Percentiles rank a stretch among this genome's conserved stretches.
phyloP scores from a whole-genome alignment of 2,888 invertebrate species.

The Cheilosia variabilis region DNA sequence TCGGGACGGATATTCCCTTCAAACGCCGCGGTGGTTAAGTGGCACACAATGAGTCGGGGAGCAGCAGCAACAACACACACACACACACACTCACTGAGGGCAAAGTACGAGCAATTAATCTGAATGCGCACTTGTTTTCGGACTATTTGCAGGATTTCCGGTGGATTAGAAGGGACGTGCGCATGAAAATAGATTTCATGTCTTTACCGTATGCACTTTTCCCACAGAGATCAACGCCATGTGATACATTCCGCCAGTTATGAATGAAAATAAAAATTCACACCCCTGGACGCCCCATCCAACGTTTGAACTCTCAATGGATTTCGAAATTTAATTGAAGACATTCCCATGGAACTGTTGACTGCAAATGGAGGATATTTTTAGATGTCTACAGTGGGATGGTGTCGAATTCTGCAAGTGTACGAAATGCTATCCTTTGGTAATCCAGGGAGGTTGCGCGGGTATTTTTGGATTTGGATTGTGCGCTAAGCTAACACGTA shows the following conservation, averaged over 20 bases:
- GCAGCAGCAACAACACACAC: neutral
- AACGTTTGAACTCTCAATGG: conserved; percentile 24
- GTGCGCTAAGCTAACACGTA: neutral
- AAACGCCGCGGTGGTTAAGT: conserved; percentile 59
- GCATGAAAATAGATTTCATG: conserved; percentile 55
- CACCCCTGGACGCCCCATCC: neutral
- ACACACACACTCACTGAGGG: conserved; percentile 10
- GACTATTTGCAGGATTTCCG: conserved; percentile 72
- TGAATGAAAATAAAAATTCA: conserved; percentile 49
- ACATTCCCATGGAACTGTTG: conserved; percentile 61
- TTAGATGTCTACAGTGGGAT: conserved; percentile 39
- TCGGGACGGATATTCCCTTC: conserved; percentile 47
- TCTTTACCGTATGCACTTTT: conserved; percentile 30
- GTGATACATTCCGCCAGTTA: conserved; percentile 40
- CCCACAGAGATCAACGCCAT: conserved; percentile 66
- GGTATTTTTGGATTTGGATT: conserved; percentile 30
- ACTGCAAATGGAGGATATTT: conserved; percentile 44
- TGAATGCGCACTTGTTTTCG: conserved; percentile 63
- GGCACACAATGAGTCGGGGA: conserved; percentile 23
- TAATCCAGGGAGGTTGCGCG: conserved; percentile 18
- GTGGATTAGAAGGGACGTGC: conserved; percentile 55
- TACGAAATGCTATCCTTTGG: conserved; percentile 16
- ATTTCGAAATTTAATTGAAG: conserved; percentile 64
- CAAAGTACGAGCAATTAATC: conserved; percentile 65
- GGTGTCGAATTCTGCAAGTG: conserved; percentile 24